Conservation (phyloP, 2,888 invertebrate species). For the Ophion costatus region DNA sequence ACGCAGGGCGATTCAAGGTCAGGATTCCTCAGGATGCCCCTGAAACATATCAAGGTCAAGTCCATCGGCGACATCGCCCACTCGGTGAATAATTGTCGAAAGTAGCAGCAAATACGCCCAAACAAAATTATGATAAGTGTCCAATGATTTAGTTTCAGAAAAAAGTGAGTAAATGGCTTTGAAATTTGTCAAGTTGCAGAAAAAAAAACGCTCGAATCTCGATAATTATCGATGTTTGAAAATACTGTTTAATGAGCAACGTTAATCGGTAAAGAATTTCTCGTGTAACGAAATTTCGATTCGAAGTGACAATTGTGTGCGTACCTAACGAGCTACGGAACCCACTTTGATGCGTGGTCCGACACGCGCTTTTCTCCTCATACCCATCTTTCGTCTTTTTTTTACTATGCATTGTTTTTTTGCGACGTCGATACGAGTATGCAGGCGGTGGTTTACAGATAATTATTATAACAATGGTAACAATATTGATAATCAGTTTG, state of each 20-base stretch:
- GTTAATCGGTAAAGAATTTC: not conserved
- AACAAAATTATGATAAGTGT: no score
- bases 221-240: not conserved
- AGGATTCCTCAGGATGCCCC: not conserved
- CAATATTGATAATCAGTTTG: conserved; percentile 42
- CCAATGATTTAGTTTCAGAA: not conserved
- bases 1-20: not conserved
- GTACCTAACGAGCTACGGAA: not conserved
- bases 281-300: not conserved
- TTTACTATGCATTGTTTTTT: conserved; percentile 30
- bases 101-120: not conserved
- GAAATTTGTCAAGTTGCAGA: not conserved
- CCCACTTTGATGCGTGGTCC: not conserved
- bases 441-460: conserved; percentile 75
- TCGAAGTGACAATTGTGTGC: not conserved
- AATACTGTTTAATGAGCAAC: not conserved
- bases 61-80: not conserved
- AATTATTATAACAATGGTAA: conserved; percentile 67
- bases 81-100: not conserved
- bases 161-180: not conserved
- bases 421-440: conserved; percentile 73
- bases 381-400: conserved; percentile 36
- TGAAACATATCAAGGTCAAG: not conserved
- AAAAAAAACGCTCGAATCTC: not conserved
- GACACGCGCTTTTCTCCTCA: not conserved